Evolutionary conservation across 2,797 vertebrate species (phyloP).

Genomic region (Carcharodon carcharias): DNA sequence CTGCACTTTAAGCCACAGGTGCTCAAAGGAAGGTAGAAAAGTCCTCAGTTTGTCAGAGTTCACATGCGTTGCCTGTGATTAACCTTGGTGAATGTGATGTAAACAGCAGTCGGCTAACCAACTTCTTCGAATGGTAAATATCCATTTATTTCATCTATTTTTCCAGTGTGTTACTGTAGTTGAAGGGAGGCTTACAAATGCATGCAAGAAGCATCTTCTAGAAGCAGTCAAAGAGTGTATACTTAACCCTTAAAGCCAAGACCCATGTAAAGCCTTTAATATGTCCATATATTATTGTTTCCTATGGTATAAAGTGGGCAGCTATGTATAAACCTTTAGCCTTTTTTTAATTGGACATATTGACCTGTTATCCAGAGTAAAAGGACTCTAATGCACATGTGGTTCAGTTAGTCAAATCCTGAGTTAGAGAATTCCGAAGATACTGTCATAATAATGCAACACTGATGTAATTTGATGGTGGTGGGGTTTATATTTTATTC

Average conservation of each 20-base stretch:
- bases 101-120: constrained; percentile 20
- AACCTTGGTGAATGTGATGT: not conserved
- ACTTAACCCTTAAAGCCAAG: constrained; percentile 13
- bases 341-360: not conserved
- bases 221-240: not conserved
- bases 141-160: constrained; percentile 25
- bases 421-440: not conserved
- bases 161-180: not conserved
- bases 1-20: constrained; percentile 3
- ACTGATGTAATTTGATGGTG: not conserved
- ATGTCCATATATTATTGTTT: not conserved
- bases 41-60: not conserved
- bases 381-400: not conserved
- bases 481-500: not conserved
- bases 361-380: not conserved
- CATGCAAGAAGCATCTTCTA: not conserved
- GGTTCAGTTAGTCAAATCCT: not conserved
- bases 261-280: not conserved
- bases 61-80: not conserved
- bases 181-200: not conserved
- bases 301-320: not conserved
- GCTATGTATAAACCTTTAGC: not conserved
- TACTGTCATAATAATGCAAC: not conserved
- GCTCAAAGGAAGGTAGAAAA: not conserved
- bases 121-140: constrained; percentile 32